These are phyloP conservation scores for Eupithecia exiguata DNA, from an alignment of 2,888 invertebrate genomes.

Conservation along the genomic window DNA sequence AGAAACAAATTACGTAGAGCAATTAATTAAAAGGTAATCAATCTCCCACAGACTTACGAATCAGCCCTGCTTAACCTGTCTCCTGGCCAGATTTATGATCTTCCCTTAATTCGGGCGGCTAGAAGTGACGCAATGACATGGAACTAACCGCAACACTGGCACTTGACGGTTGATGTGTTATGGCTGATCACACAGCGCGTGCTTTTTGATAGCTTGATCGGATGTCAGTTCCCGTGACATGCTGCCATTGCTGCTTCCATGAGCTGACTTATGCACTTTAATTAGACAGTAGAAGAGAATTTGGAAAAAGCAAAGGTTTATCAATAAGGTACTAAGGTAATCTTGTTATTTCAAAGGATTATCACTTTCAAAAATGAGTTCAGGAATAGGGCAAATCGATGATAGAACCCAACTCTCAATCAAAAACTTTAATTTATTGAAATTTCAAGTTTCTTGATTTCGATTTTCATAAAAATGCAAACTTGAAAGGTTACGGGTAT, in stretches of 20 bases:
- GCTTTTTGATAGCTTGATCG: slow-evolving; percentile 29
- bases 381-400: neutral
- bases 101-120: slow-evolving; percentile 10
- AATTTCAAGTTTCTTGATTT: neutral
- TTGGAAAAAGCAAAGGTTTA: neutral
- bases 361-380: neutral
- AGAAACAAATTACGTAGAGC: neutral
- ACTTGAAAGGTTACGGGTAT: neutral
- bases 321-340: no score
- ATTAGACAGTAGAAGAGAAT: neutral
- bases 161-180: slow-evolving; percentile 18
- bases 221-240: slow-evolving; percentile 13
- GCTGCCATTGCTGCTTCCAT: neutral
- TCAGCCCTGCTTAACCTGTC: slow-evolving; percentile 14
- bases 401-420: neutral
- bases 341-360: neutral
- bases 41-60: slow-evolving; percentile 8
- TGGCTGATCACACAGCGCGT: slow-evolving; percentile 31
- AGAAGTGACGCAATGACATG: slow-evolving; percentile 25
- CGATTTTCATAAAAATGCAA: neutral
- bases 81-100: slow-evolving; percentile 14
- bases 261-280: neutral
- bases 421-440: neutral
- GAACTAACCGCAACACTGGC: slow-evolving; percentile 26
- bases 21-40: slow-evolving; percentile 13